Percentiles rank a stretch among this genome's conserved stretches.
phyloP scores from a whole-genome alignment of 2,113 vertebrate species.

The Rhineura floridana region DNA sequence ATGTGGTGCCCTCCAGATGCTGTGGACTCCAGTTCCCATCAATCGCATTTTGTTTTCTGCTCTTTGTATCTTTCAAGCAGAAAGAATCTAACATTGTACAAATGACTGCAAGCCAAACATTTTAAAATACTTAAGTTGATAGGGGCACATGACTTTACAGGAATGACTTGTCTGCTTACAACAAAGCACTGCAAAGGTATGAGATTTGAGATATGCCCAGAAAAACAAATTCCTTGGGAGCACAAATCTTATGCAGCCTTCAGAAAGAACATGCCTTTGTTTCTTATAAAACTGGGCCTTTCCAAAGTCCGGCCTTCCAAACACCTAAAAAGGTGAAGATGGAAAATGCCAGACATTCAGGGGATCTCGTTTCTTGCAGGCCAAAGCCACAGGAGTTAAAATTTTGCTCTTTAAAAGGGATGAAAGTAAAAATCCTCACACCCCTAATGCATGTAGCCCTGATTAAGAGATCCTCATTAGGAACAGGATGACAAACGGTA shows the following conservation, averaged over 20 bases:
- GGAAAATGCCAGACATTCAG: background rate
- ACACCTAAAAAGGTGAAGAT: no score
- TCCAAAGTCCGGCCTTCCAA: background rate
- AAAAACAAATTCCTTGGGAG: background rate
- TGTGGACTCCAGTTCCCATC: no score
- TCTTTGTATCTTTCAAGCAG: constrained; percentile 43
- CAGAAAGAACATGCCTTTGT: no score
- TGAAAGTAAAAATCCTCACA: background rate
- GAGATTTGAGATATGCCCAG: background rate
- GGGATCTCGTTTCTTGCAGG: background rate
- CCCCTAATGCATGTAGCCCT: background rate
- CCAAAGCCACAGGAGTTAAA: no score
- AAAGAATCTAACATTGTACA: constrained; percentile 4
- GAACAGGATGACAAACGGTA: background rate
- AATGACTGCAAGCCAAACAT: constrained; percentile 62
- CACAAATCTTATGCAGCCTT: background rate
- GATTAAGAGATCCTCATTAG: background rate
- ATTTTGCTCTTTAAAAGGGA: background rate
- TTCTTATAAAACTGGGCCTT: background rate
- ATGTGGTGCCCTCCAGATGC: no score
- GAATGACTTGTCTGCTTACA: background rate
- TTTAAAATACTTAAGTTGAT: background rate
- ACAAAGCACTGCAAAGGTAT: background rate
- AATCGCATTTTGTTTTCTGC: constrained; percentile 57
- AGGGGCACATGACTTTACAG: background rate